Evolutionary conservation across 2,797 vertebrate species (phyloP).

Genomic region (Phylloscopus collybita): DNA sequence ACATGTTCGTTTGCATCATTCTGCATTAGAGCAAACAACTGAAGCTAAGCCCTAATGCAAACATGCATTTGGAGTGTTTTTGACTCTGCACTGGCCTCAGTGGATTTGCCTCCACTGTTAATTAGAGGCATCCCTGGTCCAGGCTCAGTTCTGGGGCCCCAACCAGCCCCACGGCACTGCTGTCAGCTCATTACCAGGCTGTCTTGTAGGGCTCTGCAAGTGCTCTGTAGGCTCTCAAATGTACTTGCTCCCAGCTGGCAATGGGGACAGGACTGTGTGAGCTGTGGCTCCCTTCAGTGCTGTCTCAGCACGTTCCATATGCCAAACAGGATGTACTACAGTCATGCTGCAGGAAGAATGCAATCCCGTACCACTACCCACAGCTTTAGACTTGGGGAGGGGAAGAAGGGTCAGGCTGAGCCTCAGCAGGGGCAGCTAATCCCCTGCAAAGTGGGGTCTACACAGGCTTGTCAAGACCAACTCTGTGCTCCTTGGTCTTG

Average conservation of each 20-base stretch:
- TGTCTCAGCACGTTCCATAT: rapidly evolving
- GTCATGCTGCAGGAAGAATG: rapidly evolving
- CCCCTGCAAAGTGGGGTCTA: neutral
- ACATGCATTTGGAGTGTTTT: rapidly evolving
- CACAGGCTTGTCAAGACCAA: neutral
- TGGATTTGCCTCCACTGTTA: neutral
- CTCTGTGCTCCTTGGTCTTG: neutral
- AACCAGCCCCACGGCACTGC: neutral
- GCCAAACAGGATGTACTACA: rapidly evolving
- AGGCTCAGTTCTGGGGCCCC: neutral
- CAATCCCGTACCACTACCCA: rapidly evolving
- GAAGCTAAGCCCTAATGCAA: neutral
- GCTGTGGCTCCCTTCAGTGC: neutral
- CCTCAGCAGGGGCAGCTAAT: neutral
- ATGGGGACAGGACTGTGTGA: rapidly evolving
- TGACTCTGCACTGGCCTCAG: neutral
- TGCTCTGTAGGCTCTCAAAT: neutral
- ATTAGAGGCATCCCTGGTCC: neutral
- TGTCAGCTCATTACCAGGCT: neutral
- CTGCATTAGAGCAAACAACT: neutral
- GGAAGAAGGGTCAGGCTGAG: neutral
- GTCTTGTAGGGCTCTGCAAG: neutral
- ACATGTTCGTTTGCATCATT: neutral
- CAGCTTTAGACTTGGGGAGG: neutral
- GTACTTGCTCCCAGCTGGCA: neutral